Percentiles rank a stretch among this genome's conserved stretches.
Evolutionary conservation across 2,797 vertebrate species (phyloP).

Genomic region (Rhynchotus rufescens): DNA sequence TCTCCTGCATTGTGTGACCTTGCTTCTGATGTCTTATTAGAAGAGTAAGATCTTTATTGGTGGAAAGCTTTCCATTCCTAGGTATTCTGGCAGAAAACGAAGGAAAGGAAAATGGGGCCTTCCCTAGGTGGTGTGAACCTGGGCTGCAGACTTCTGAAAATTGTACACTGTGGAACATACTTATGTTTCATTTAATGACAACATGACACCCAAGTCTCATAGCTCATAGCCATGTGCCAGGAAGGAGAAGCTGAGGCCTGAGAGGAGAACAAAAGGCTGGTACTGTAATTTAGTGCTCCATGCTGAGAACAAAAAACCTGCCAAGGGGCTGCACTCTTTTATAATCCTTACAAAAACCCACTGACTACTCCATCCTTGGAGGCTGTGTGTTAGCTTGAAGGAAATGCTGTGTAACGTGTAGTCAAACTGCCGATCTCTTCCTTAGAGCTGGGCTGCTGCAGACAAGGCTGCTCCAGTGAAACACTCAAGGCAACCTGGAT

Average conservation of each 20-base stretch:
- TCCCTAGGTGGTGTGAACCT: neutral
- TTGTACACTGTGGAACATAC: neutral
- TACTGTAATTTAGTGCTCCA: neutral
- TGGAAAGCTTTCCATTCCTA: neutral
- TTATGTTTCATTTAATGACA: neutral
- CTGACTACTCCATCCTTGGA: neutral
- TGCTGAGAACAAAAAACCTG: neutral
- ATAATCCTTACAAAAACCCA: neutral
- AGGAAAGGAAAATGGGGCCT: neutral
- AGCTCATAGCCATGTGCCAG: neutral
- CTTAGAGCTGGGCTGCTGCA: neutral
- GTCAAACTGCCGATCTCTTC: neutral
- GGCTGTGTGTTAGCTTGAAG: neutral
- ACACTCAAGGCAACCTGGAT: neutral
- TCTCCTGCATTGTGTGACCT: neutral
- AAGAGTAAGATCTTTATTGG: neutral
- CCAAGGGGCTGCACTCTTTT: neutral
- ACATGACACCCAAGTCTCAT: neutral
- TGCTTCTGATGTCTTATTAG: neutral
- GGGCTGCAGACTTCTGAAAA: neutral
- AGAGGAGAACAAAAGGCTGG: neutral
- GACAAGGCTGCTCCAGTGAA: neutral
- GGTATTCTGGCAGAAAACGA: neutral
- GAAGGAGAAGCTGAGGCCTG: neutral
- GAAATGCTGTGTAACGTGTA: neutral